Conservation (phyloP, 92 coral and sea anemone genomes). For the Palythoa caribaeorum region DNA sequence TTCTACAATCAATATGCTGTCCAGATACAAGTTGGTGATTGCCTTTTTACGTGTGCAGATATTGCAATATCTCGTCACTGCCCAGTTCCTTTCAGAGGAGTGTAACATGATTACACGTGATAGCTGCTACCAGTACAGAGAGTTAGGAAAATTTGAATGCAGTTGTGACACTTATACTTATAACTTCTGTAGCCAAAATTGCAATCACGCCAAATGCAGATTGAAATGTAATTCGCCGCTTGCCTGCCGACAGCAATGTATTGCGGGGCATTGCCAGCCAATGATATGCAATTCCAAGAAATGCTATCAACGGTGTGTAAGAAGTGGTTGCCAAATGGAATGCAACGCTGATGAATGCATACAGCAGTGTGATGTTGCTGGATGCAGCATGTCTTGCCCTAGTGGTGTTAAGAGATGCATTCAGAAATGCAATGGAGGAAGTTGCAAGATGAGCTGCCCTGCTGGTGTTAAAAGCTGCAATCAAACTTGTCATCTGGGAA, state of each 20-base stretch:
- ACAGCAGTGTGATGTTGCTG: slow-evolving; percentile 63
- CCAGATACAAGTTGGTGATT: not conserved
- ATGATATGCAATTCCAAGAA: slow-evolving; percentile 63
- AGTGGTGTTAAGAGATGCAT: slow-evolving; percentile 50
- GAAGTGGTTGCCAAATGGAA: slow-evolving; percentile 67
- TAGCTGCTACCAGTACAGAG: slow-evolving; percentile 69
- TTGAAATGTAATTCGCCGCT: slow-evolving; percentile 50
- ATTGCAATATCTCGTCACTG: not conserved
- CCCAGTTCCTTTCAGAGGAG: slow-evolving; percentile 14
- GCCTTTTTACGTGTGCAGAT: not conserved
- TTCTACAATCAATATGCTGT: not conserved
- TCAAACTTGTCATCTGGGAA: slow-evolving; percentile 63
- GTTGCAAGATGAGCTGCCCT: slow-evolving; percentile 73
- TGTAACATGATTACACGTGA: slow-evolving; percentile 54
- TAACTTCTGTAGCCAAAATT: slow-evolving; percentile 57
- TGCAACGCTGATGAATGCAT: slow-evolving; percentile 53
- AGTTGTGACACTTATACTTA: slow-evolving; percentile 35
- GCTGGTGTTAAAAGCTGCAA: slow-evolving; percentile 60
- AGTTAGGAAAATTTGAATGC: slow-evolving; percentile 47
- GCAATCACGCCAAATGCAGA: slow-evolving; percentile 63
- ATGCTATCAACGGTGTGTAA: slow-evolving; percentile 61
- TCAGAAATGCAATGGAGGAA: slow-evolving; percentile 70
- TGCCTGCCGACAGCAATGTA: slow-evolving; percentile 61
- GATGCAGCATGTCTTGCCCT: slow-evolving; percentile 68
- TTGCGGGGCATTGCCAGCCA: slow-evolving; percentile 59